A percentile compares a stretch with the other conserved stretches of the same genome.
Conservation (phyloP, 2,888 invertebrate genomes). For the Cosmia pyralina region DNA sequence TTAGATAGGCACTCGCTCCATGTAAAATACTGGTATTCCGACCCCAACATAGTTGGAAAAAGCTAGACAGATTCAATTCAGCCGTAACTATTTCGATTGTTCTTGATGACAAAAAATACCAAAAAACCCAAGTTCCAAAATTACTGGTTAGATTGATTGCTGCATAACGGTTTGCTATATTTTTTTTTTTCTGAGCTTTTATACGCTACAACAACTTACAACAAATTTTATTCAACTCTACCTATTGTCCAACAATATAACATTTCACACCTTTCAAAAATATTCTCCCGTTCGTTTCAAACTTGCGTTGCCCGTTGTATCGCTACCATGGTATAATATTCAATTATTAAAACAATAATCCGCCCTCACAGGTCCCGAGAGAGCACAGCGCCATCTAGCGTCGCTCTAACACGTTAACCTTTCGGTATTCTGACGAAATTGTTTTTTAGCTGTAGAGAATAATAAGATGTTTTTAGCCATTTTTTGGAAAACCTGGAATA, state of each 20-base stretch:
- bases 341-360: constrained; percentile 88
- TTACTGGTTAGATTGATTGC: not conserved
- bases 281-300: constrained; percentile 28
- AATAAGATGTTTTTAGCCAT: not conserved
- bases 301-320: constrained; percentile 70
- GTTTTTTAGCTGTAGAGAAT: constrained; percentile 8
- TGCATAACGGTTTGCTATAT: not conserved
- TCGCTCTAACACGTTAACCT: constrained; percentile 54
- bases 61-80: too few species aligned
- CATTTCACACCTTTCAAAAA: constrained; percentile 12
- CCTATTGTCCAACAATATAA: not conserved
- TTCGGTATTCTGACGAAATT: constrained; percentile 44
- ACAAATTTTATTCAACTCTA: not conserved
- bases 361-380: constrained; percentile 70
- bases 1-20: too few species aligned
- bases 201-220: not conserved
- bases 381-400: constrained; percentile 71
- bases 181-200: not conserved
- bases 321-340: constrained; percentile 80
- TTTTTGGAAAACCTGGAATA: too few species aligned
- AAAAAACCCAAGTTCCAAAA: not conserved
- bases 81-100: too few species aligned
- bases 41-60: too few species aligned
- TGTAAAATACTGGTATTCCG: too few species aligned
- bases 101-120: too few species aligned